Evolutionary conservation across 2,797 vertebrate species (phyloP).

Genomic region (Choloepus didactylus): DNA sequence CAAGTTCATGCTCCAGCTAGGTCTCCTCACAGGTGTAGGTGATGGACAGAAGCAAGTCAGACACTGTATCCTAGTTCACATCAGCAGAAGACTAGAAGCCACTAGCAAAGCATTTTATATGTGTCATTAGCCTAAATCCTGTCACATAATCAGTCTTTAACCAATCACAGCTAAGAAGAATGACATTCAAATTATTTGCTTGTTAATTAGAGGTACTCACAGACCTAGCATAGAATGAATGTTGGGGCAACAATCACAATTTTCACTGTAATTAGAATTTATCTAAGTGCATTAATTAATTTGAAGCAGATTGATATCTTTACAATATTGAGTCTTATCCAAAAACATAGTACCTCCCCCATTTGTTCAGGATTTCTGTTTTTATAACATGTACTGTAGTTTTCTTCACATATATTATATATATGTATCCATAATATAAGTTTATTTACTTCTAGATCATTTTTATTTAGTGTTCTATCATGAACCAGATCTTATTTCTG

Average conservation of each 20-base stretch:
- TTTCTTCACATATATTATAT: neutral
- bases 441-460: conserved; percentile 21
- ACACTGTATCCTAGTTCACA: neutral
- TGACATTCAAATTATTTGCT: neutral
- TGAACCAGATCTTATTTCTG: neutral
- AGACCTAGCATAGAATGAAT: neutral
- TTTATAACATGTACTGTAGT: conserved; percentile 8
- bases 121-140: neutral
- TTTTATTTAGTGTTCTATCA: conserved; percentile 13
- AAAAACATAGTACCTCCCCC: neutral
- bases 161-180: neutral
- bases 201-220: neutral
- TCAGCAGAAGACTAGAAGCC: neutral
- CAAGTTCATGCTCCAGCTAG: neutral
- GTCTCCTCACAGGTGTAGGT: neutral
- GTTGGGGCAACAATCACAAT: neutral
- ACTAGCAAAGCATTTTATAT: neutral
- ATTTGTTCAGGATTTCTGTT: conserved; percentile 46
- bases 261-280: neutral
- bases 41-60: neutral
- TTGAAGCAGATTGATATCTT: neutral
- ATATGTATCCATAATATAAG: neutral
- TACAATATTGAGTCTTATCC: conserved; percentile 12
- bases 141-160: neutral
- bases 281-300: neutral